Conservation (phyloP, 2,888 invertebrate genomes). For the Ichneumon xanthorius region DNA sequence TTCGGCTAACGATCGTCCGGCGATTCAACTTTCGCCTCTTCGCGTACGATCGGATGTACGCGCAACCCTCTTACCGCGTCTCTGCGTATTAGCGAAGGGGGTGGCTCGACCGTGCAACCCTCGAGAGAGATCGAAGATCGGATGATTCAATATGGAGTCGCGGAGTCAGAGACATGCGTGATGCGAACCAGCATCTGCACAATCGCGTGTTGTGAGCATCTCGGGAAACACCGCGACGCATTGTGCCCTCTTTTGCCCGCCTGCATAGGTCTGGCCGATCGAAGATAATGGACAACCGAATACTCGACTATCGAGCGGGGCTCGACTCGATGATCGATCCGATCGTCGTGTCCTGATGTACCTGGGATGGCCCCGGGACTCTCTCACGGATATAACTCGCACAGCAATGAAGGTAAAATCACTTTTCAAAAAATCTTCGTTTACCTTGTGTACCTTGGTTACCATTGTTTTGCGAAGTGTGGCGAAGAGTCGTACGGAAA, state of each 20-base stretch:
- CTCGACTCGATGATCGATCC: slow-evolving; percentile 32
- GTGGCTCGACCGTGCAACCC: slow-evolving; percentile 40
- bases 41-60: slow-evolving; percentile 31
- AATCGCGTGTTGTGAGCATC: slow-evolving; percentile 51
- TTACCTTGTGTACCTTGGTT: not conserved
- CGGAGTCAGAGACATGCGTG: slow-evolving; percentile 77
- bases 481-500: not conserved
- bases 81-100: slow-evolving; percentile 56
- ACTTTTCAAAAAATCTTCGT: no score
- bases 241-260: slow-evolving; percentile 56
- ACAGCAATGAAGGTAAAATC: not conserved
- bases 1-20: not conserved
- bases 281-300: slow-evolving; percentile 41
- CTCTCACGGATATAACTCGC: slow-evolving; percentile 30
- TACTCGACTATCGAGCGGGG: slow-evolving; percentile 43
- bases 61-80: slow-evolving; percentile 38
- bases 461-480: not conserved
- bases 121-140: slow-evolving; percentile 73
- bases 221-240: slow-evolving; percentile 48
- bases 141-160: slow-evolving; percentile 84
- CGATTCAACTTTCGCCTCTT: slow-evolving; percentile 12
- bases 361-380: slow-evolving; percentile 8
- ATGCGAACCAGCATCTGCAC: slow-evolving; percentile 46
- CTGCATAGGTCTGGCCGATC: slow-evolving; percentile 55
- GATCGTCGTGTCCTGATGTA: slow-evolving; percentile 13